A percentile compares a stretch with the other conserved stretches of the same genome.
Conservation (phyloP, 2,797 vertebrate species). For the Gambusia yucatana region DNA sequence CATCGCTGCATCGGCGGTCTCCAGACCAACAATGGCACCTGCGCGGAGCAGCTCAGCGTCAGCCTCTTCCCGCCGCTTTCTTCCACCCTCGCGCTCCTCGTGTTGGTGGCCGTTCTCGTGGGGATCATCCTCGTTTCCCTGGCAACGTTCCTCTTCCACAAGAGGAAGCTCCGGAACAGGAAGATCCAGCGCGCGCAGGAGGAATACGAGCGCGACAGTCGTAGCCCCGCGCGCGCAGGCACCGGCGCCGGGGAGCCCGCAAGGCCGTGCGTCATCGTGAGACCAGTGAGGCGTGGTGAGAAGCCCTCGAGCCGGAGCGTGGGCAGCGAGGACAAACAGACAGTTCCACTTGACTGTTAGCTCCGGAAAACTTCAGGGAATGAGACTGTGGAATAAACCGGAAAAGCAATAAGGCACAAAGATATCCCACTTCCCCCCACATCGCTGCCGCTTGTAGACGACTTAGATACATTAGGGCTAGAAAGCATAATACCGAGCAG, state of each 20-base stretch:
- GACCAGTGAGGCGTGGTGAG: conserved; percentile 58
- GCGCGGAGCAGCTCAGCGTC: conserved; percentile 89
- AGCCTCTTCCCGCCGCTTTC: conserved; percentile 91
- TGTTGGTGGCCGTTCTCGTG: conserved; percentile 91
- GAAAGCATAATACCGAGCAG: conserved; percentile 62
- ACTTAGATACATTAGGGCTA: conserved; percentile 39
- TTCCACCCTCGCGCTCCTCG: conserved; percentile 92
- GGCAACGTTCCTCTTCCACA: conserved; percentile 95
- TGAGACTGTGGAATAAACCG: conserved; percentile 75
- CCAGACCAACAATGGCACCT: conserved; percentile 82
- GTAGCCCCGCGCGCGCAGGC: conserved; percentile 70
- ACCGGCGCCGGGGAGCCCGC: conserved; percentile 48
- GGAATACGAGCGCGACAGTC: conserved; percentile 96
- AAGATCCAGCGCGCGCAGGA: conserved; percentile 96
- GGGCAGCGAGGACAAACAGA: conserved; percentile 60
- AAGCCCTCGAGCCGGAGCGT: conserved; percentile 32
- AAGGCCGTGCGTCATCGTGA: conserved; percentile 78
- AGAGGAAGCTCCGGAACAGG: conserved; percentile 93
- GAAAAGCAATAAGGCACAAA: conserved; percentile 83
- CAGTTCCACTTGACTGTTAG: conserved; percentile 86
- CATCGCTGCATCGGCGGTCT: conserved; percentile 86
- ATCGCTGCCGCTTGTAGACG: conserved; percentile 65
- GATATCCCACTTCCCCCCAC: conserved; percentile 36
- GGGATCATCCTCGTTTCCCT: conserved; percentile 93
- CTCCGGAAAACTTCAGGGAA: conserved; percentile 71